Percentiles rank a stretch among this genome's conserved stretches.
These are phyloP conservation scores for Nannospalax galili DNA, from an alignment of 2,113 vertebrate species.

Conservation along the genomic window DNA sequence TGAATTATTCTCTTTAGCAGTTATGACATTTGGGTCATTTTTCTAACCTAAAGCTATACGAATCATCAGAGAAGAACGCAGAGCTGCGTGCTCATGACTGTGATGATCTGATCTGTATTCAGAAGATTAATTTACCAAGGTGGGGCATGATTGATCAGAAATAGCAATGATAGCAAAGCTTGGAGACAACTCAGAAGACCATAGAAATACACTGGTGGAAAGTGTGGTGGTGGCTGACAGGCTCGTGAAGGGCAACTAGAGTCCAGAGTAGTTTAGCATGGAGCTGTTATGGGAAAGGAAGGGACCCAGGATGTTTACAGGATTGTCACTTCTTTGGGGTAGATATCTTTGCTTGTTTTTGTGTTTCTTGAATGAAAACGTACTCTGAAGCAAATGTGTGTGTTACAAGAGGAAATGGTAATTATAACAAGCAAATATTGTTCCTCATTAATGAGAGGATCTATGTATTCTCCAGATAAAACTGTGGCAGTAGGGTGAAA, in stretches of 20 bases:
- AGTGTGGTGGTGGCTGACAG: accelerated
- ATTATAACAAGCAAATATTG: slow-evolving; percentile 20
- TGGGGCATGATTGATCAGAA: background rate
- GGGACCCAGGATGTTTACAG: background rate
- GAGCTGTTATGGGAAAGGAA: background rate
- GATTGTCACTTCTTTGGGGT: background rate
- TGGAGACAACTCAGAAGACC: background rate
- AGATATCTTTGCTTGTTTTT: background rate
- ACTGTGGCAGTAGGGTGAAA: slow-evolving; percentile 42
- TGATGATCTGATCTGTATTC: background rate
- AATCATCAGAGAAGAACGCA: background rate
- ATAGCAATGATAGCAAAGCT: background rate
- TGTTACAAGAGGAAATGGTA: background rate
- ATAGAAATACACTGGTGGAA: accelerated
- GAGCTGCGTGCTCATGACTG: background rate
- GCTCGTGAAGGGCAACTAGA: background rate
- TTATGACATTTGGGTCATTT: background rate
- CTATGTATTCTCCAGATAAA: background rate
- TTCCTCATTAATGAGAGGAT: background rate
- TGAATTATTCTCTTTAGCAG: background rate
- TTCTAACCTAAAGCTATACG: background rate
- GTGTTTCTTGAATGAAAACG: background rate
- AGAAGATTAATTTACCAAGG: background rate
- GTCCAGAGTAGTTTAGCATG: background rate
- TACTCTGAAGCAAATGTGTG: background rate